Conservation (phyloP, 1,140 invertebrate species). For the Coelopa frigida region DNA sequence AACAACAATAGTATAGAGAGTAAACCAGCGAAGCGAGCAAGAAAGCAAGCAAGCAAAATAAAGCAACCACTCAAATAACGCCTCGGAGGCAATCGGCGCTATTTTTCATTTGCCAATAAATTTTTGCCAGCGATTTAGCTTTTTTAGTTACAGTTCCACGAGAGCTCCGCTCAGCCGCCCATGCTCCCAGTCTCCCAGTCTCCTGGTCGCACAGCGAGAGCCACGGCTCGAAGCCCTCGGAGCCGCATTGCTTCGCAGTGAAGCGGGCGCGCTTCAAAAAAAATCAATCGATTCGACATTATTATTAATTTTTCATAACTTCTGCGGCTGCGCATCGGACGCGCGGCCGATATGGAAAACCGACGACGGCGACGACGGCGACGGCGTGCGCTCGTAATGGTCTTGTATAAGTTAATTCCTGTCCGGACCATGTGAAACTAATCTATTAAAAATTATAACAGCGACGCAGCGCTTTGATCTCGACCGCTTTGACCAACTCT, state of each 20-base stretch:
- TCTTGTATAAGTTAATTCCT: no score
- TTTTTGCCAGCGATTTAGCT: conserved; percentile 7
- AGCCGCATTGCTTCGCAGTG: no score
- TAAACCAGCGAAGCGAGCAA: neutral
- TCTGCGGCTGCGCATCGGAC: conserved; percentile 33
- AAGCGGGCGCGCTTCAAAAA: no score
- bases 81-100: conserved; percentile 18
- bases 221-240: no score
- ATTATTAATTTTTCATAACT: conserved; percentile 46
- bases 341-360: conserved; percentile 30
- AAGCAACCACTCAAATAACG: conserved; percentile 9
- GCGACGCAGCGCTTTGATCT: no score
- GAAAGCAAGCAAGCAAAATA: conserved; percentile 5
- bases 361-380: no score
- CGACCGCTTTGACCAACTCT: no score
- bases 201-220: no score
- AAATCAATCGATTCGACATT: conserved; percentile 46
- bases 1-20: conserved; percentile 4
- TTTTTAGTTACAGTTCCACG: conserved; percentile 9
- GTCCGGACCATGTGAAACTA: conserved; percentile 42
- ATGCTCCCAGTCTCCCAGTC: no score
- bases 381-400: no score
- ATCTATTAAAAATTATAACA: conserved; percentile 30
- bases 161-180: neutral
- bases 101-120: conserved; percentile 21